Evolutionary conservation across 2,113 vertebrate species (phyloP), one percentile per base, ranked within the genome.

Genomic region (Sialia sialis): DNA sequence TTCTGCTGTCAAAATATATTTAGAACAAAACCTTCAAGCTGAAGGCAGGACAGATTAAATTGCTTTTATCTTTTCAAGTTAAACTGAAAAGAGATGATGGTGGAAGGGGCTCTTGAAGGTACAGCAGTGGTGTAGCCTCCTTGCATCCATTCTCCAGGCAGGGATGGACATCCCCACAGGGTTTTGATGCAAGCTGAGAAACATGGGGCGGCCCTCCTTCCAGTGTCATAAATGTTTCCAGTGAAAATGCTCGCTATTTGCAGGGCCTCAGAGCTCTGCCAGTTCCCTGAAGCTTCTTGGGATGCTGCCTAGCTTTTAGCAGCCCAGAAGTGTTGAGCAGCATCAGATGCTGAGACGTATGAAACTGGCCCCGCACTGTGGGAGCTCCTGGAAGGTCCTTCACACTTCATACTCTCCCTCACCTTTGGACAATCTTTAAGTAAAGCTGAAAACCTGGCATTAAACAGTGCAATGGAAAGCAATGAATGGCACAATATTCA

Each of bases 1-100:
- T 95, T 95, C 72, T 91, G 70, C 93, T 95, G 96, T 95, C 94
- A 94, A 86, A 95, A 93, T 91, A 86, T 59, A 87, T 96, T 94
- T 91, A 56, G 94, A 85, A 83, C 19, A 84, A 94, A 95, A 94
- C 48, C 72, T 70, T 94, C 48, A 91, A 93, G 82, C 55, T 2
- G 7, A 94, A 93, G 63, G 70, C 87, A 89, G 82, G 75, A 93
- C 74, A 83, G 78, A 76, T 86, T 93, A 96, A 93, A 93, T 73
- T 96, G 72, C n/a, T 93, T 44, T 70, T 90, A 85, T 81, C 59
- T 88, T 80, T 86, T 77, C 75, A 87, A 94, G 77, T 89, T 94
- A 87, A 92, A 59, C 63, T 91, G 89, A 69, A 62, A 89, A 66
- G 62, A 87, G 55, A 90, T 76, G 55, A 25, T 91, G 63, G 78